These are phyloP conservation scores for Macropodus opercularis DNA, from an alignment of 2,797 vertebrate species.

Conservation along the genomic window DNA sequence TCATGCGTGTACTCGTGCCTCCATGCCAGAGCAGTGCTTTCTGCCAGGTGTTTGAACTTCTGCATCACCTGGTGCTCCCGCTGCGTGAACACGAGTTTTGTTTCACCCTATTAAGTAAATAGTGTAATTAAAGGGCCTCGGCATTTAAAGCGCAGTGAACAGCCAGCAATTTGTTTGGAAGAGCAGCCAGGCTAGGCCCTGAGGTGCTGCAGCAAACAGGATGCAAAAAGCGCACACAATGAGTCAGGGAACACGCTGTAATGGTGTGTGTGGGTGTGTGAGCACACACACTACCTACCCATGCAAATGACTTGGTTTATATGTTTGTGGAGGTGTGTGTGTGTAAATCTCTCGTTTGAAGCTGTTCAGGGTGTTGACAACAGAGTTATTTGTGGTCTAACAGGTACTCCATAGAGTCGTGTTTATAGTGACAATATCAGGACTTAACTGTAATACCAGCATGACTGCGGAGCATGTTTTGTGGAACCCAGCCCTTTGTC, in stretches of 20 bases:
- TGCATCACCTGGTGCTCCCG: conserved; percentile 79
- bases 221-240: conserved; percentile 60
- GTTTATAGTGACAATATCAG: conserved; percentile 51
- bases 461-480: conserved; percentile 36
- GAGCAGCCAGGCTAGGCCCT: conserved; percentile 76
- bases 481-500: conserved; percentile 52
- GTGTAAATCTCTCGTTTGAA: conserved; percentile 47
- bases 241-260: conserved; percentile 42
- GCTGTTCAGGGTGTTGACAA: conserved; percentile 37
- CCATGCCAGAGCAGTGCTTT: conserved; percentile 64
- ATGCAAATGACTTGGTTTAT: conserved; percentile 38
- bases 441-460: conserved; percentile 35
- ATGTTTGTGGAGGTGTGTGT: conserved; percentile 45
- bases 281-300: conserved; percentile 54
- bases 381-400: conserved; percentile 63
- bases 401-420: conserved; percentile 44
- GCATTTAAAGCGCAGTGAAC: conserved; percentile 79
- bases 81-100: conserved; percentile 79
- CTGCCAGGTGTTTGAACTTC: conserved; percentile 79
- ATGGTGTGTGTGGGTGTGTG: conserved; percentile 30
- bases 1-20: conserved; percentile 42
- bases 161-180: conserved; percentile 84
- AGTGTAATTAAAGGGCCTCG: conserved; percentile 81
- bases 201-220: conserved; percentile 71
- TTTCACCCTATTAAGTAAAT: conserved; percentile 84